Percentiles rank a stretch among this genome's conserved stretches.
phyloP scores from a whole-genome alignment of 1,140 invertebrate species.

The Cotesia glomerata region DNA sequence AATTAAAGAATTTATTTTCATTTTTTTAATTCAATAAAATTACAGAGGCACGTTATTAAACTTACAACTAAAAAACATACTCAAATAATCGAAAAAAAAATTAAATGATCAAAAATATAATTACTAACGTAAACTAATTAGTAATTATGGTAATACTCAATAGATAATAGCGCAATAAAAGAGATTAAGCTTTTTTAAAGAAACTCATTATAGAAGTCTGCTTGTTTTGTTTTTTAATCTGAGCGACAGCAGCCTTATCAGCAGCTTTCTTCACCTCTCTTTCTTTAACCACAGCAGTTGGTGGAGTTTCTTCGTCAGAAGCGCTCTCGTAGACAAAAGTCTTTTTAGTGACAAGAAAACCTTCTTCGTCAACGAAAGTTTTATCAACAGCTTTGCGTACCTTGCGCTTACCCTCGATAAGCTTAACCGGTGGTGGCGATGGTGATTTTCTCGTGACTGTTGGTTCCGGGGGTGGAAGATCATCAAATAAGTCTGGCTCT shows the following conservation, averaged over 20 bases:
- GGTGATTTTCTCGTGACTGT: constrained; percentile 36
- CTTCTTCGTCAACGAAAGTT: constrained; percentile 55
- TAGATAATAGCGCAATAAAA: background rate
- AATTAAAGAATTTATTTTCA: too few species aligned
- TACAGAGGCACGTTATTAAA: too few species aligned
- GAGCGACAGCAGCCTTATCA: constrained; percentile 3
- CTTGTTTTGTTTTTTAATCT: constrained; percentile 42
- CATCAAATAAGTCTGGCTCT: constrained; percentile 36
- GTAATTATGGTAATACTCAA: background rate
- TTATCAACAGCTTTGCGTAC: constrained; percentile 50
- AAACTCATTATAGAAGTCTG: constrained; percentile 48
- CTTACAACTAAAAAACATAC: too few species aligned
- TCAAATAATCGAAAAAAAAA: too few species aligned
- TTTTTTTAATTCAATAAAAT: too few species aligned
- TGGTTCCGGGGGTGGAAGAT: constrained; percentile 30
- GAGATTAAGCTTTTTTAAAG: constrained; percentile 48
- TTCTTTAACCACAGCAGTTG: constrained; percentile 26
- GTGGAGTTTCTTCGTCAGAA: constrained; percentile 46
- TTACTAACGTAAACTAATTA: background rate
- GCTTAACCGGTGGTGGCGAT: constrained; percentile 38
- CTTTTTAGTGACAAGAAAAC: constrained; percentile 55
- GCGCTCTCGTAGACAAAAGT: constrained; percentile 52
- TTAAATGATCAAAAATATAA: too few species aligned
- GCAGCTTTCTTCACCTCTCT: constrained; percentile 19
- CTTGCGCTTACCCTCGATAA: constrained; percentile 46